Conservation (phyloP, 2,113 vertebrate species). For the Falcunculus frontatus region DNA sequence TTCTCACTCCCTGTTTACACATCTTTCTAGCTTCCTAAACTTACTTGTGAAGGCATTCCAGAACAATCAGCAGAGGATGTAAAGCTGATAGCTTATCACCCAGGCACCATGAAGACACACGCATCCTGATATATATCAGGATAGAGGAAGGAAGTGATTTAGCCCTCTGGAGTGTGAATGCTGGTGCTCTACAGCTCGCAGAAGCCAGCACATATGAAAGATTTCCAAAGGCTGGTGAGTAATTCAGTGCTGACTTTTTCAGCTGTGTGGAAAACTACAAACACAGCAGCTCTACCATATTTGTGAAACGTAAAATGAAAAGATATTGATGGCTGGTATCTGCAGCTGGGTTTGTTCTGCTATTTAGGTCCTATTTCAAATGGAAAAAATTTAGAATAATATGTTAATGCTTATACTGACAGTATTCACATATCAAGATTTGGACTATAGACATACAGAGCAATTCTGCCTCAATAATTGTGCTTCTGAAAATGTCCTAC, state of each 20-base stretch:
- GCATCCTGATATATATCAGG: neutral
- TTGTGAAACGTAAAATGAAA: conserved; percentile 7
- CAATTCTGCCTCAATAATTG: neutral
- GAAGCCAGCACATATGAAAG: neutral
- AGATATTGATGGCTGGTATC: conserved; percentile 15
- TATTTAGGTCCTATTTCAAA: conserved; percentile 44
- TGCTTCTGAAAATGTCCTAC: neutral
- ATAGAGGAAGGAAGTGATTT: conserved; percentile 15
- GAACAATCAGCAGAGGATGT: neutral
- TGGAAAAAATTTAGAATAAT: neutral
- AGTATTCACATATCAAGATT: neutral
- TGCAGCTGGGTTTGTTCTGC: conserved; percentile 51
- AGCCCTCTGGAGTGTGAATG: neutral
- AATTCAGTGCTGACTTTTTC: conserved; percentile 37
- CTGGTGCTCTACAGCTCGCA: neutral
- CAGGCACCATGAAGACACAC: neutral
- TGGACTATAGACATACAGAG: neutral
- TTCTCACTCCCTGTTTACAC: neutral
- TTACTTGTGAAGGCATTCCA: neutral
- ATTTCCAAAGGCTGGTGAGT: conserved; percentile 44
- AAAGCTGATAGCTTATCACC: neutral
- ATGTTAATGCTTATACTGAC: neutral
- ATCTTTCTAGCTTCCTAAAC: neutral
- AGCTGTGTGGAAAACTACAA: conserved; percentile 52
- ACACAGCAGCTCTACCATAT: conserved; percentile 48